These are phyloP conservation scores for Altica lythri DNA, from an alignment of 2,888 invertebrate species.

Conservation along the genomic window DNA sequence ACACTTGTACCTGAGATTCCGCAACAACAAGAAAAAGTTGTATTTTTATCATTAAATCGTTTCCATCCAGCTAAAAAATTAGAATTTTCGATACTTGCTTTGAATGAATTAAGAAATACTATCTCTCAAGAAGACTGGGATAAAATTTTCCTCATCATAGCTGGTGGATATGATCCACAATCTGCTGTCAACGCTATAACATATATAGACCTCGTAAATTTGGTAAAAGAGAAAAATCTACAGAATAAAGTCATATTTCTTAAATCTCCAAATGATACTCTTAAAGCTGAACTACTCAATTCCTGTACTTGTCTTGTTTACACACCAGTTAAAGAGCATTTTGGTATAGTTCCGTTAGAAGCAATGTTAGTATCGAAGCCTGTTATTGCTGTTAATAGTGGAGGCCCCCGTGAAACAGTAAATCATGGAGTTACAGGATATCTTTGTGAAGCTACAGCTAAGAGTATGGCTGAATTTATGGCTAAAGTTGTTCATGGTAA, in stretches of 20 bases:
- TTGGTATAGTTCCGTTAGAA: slow-evolving; percentile 98
- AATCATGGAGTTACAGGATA: slow-evolving; percentile 79
- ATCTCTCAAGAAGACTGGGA: slow-evolving; percentile 65
- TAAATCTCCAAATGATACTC: slow-evolving; percentile 82
- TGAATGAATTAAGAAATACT: slow-evolving; percentile 68
- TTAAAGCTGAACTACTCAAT: slow-evolving; percentile 80
- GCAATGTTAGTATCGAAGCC: slow-evolving; percentile 95
- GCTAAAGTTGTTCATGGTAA: slow-evolving; percentile 65
- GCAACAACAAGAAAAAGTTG: slow-evolving; percentile 61
- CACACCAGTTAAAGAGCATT: slow-evolving; percentile 97
- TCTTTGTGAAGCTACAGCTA: slow-evolving; percentile 71
- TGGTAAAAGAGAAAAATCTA: slow-evolving; percentile 69
- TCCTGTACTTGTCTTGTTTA: slow-evolving; percentile 83
- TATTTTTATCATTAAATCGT: slow-evolving; percentile 94
- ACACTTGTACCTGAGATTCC: slow-evolving; percentile 59
- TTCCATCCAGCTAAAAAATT: slow-evolving; percentile 97
- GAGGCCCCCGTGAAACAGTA: slow-evolving; percentile 95
- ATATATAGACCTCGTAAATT: slow-evolving; percentile 72
- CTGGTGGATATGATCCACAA: slow-evolving; percentile 94
- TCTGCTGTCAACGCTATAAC: slow-evolving; percentile 87
- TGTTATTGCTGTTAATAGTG: slow-evolving; percentile 93
- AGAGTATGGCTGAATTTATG: slow-evolving; percentile 81
- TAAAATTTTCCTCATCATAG: slow-evolving; percentile 82
- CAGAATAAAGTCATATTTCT: slow-evolving; percentile 79
- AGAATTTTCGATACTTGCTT: slow-evolving; percentile 79